phyloP scores from a whole-genome alignment of 2,113 vertebrate genomes.

The Gobiocypris rarus region DNA sequence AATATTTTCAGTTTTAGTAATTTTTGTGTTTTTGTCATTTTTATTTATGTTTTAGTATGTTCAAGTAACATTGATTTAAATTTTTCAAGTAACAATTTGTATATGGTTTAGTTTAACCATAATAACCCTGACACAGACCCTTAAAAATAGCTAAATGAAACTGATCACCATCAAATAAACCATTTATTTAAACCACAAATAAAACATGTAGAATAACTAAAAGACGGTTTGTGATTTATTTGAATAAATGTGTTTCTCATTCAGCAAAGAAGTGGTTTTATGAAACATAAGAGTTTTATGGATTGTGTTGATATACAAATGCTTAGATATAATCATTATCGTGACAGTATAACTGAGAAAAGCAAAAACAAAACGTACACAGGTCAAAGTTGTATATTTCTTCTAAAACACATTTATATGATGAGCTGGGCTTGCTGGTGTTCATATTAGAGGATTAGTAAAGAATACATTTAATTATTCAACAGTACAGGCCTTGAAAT shows the following conservation, averaged over 20 bases:
- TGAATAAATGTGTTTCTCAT: background rate
- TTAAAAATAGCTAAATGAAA: too few species aligned
- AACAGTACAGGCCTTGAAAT: constrained; percentile 18
- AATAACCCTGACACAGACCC: background rate
- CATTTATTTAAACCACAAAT: too few species aligned
- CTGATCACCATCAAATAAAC: too few species aligned
- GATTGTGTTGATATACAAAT: background rate
- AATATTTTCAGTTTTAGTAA: background rate
- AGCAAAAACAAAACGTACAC: background rate
- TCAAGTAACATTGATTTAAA: too few species aligned
- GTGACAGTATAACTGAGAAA: background rate
- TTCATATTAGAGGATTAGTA: constrained; percentile 28
- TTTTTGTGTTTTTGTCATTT: background rate
- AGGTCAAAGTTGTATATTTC: background rate
- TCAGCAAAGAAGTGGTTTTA: background rate
- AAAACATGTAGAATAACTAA: background rate
- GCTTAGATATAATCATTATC: background rate
- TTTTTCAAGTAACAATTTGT: background rate
- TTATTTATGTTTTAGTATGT: background rate
- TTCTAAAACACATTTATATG: background rate
- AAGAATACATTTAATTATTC: constrained; percentile 37
- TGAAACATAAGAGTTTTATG: background rate
- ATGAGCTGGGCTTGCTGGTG: background rate
- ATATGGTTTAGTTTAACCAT: background rate
- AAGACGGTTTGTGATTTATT: background rate